Evolutionary conservation across 2,797 vertebrate genomes (phyloP).

Genomic region (Buceros bicornis): DNA sequence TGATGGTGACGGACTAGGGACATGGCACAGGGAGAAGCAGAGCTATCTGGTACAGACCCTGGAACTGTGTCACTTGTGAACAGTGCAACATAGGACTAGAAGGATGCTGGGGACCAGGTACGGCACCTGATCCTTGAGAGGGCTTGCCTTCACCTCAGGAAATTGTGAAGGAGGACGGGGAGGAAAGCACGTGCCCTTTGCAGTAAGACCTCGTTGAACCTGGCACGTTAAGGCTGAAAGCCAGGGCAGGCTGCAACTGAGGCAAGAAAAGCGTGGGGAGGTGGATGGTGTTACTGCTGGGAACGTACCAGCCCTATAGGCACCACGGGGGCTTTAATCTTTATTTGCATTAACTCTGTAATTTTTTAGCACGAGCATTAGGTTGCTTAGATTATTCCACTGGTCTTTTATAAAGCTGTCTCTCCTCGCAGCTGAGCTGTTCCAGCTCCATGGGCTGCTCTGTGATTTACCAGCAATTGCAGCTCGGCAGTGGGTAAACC

Average conservation of each 20-base stretch:
- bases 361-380: background rate
- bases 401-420: background rate
- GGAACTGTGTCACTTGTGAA: background rate
- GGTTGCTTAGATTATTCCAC: background rate
- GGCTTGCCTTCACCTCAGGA: rapidly evolving
- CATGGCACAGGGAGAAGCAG: background rate
- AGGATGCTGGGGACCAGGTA: background rate
- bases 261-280: background rate
- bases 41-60: background rate
- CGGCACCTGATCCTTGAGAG: background rate
- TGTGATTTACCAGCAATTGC: background rate
- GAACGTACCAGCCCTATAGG: background rate
- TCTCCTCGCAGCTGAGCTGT: background rate
- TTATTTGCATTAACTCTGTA: background rate
- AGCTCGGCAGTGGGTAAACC: background rate
- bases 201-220: background rate
- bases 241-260: background rate
- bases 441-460: background rate
- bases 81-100: background rate
- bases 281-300: background rate
- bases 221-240: background rate
- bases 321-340: background rate
- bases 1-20: background rate
- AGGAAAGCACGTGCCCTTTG: background rate
- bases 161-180: background rate